Base-by-base conservation (phyloP, 2,888 invertebrate species). In the Cephus runcator region DNA sequence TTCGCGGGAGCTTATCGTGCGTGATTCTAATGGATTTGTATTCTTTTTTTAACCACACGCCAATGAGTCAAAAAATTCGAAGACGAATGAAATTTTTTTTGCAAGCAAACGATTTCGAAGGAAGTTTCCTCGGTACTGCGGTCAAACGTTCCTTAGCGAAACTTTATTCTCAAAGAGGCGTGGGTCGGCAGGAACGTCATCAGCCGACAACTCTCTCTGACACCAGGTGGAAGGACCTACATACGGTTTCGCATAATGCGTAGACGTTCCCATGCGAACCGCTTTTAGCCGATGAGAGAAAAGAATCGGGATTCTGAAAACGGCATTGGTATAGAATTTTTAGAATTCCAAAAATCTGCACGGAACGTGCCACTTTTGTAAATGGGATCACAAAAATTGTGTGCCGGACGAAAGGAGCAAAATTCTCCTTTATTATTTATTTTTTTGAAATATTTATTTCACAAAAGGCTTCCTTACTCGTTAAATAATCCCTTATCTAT, bases 101-200 rank as follows among this genome's bases (percentile, higher is more conserved):
- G 23, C 56, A 23, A 23, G 9, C 23, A 9, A 56, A 15, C 56
- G 23, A 56, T 56, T 56, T 56, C 56, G 56, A 56, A 23, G 84
- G 79, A 80, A 84, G 87, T 83, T 87, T 83, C 85, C 82, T 85
- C 81, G 81, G 79, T 83, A 85, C 82, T 81, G 83, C 83, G 83
- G 77, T 76, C 73, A 80, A 74, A 74, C 75, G 73, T 31, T 34
- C 33, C 11, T 74, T 23, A 34, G 71, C 71, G 71, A 71, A 31
- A 30, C 74, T 34, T 30, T 9, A 30, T 35, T n/a, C 40, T 71
- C 11, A 35, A 69, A 23, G 78, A 80, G 82, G 81, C 83, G 86
- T 85, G 84, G 87, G 89, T 80, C 82, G 87, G 80, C 81, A 80
- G 83, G 77, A 84, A 83, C 87, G 87, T 87, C 87, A 87, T 81